Conservation (phyloP, 2,113 vertebrate genomes). For the Crotalus viridis region DNA sequence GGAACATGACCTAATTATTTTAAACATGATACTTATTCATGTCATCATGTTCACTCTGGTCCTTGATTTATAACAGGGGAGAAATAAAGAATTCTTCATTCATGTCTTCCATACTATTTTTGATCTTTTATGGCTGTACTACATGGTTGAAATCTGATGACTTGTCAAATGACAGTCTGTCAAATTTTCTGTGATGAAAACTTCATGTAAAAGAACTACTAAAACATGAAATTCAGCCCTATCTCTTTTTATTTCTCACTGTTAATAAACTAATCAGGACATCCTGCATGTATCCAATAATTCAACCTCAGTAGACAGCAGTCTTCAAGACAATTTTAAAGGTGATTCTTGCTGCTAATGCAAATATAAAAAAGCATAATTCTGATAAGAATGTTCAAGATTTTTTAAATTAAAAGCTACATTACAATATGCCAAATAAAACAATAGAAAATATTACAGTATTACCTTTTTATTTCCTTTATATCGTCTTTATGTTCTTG, state of each 20-base stretch:
- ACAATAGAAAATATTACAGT: background rate
- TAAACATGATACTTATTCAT: slow-evolving; percentile 15
- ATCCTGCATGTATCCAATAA: background rate
- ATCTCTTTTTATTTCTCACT: background rate
- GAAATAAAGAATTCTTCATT: slow-evolving; percentile 8
- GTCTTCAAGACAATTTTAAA: background rate
- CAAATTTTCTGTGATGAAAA: background rate
- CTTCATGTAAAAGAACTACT: background rate
- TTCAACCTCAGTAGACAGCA: background rate
- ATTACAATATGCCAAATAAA: background rate
- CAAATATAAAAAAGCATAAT: background rate
- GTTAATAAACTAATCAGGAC: background rate
- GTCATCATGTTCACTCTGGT: background rate
- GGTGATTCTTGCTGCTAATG: background rate
- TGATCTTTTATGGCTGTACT: background rate
- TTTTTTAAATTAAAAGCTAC: background rate
- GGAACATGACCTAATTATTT: slow-evolving; percentile 11
- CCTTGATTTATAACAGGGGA: background rate
- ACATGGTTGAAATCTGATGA: background rate
- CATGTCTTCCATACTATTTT: slow-evolving; percentile 6
- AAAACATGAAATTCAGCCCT: background rate
- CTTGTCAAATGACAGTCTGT: background rate
- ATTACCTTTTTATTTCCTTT: background rate
- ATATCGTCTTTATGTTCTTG: background rate
- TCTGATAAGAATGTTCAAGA: background rate